Evolutionary conservation across 2,797 vertebrate genomes (phyloP).

Genomic region (Champsocephalus gunnari): DNA sequence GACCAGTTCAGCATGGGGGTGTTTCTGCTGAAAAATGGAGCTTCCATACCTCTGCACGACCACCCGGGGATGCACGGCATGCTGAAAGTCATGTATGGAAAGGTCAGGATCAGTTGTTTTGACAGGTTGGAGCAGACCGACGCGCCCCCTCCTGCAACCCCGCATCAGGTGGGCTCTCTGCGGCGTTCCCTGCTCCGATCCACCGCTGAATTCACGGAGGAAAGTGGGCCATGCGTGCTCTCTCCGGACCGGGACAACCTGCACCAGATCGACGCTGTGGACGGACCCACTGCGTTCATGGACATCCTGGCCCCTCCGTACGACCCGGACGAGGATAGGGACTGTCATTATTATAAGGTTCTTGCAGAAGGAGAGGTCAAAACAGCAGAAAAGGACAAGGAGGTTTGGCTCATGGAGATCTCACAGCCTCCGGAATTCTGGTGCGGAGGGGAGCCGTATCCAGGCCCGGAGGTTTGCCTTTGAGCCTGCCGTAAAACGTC

Average conservation of each 20-base stretch:
- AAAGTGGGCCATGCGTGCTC: constrained; percentile 85
- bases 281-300: constrained; percentile 93
- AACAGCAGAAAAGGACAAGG: constrained; percentile 76
- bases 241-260: constrained; percentile 92
- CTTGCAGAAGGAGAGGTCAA: constrained; percentile 52
- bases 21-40: constrained; percentile 79
- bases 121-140: constrained; percentile 83
- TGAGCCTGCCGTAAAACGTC: constrained; percentile 65
- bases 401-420: constrained; percentile 92
- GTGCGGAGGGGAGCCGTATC: constrained; percentile 94
- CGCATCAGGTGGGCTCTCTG: constrained; percentile 75
- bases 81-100: constrained; percentile 92
- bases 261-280: constrained; percentile 93
- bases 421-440: constrained; percentile 92
- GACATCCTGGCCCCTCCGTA: constrained; percentile 97
- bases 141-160: constrained; percentile 54
- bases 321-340: constrained; percentile 92
- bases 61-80: constrained; percentile 96
- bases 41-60: constrained; percentile 95
- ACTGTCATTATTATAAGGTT: constrained; percentile 95
- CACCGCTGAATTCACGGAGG: constrained; percentile 12
- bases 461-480: constrained; percentile 90
- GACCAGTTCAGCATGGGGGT: constrained; percentile 85
- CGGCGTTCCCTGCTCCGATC: constrained; percentile 86
- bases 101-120: constrained; percentile 91